Percentiles rank a stretch among this genome's conserved stretches.
phyloP scores from a whole-genome alignment of 2,888 invertebrate species.

The Patella pellucida region DNA sequence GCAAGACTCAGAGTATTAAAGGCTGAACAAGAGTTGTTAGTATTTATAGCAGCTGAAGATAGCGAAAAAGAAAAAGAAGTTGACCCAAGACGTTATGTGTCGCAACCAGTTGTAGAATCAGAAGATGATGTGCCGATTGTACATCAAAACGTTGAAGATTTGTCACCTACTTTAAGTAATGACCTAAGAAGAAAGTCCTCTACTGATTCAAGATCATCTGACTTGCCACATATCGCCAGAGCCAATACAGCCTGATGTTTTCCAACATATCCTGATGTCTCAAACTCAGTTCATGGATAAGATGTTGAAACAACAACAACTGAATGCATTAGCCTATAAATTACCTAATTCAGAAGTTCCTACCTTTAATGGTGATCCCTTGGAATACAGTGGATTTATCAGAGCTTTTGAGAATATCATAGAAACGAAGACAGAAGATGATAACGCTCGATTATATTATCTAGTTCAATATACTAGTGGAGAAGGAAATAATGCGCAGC shows the following conservation, averaged over 20 bases:
- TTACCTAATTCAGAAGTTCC: not conserved
- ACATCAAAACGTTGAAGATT: no score
- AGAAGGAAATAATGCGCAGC: slow-evolving; percentile 16
- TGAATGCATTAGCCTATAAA: not conserved
- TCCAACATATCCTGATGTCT: not conserved
- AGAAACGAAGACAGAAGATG: not conserved
- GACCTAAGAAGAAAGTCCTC: no score
- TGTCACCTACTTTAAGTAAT: no score
- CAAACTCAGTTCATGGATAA: not conserved
- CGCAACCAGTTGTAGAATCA: no score
- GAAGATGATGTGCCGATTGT: no score
- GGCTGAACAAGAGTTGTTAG: not conserved
- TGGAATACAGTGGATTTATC: not conserved
- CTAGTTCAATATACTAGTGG: slow-evolving; percentile 21
- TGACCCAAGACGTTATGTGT: no score
- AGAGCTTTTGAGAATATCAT: slow-evolving; percentile 4
- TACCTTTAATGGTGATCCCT: not conserved
- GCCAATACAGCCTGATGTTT: not conserved
- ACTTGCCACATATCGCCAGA: not conserved
- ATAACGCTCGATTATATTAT: not conserved
- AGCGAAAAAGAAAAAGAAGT: no score
- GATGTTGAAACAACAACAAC: slow-evolving; percentile 4
- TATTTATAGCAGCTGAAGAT: no score
- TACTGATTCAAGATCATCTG: no score
- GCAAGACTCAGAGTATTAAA: not conserved